Conservation (phyloP, 2,113 vertebrate genomes). For the Lycocorax pyrrhopterus region DNA sequence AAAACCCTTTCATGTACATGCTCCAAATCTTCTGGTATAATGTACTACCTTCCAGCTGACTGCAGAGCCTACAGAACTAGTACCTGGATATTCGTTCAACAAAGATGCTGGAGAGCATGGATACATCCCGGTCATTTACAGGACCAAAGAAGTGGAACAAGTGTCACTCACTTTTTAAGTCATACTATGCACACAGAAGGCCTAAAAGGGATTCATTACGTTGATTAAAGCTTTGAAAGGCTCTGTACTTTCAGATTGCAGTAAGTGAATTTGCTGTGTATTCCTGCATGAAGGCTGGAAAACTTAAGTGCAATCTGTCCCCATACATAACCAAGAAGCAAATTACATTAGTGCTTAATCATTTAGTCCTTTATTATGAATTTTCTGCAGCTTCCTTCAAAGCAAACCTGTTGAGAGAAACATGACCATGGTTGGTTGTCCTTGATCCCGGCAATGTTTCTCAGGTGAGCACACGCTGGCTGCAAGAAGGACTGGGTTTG, state of each 20-base stretch:
- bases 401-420: not conserved
- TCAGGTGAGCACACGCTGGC: not conserved
- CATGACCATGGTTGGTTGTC: not conserved
- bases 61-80: not conserved
- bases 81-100: not conserved
- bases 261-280: not conserved
- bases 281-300: not conserved
- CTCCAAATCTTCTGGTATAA: not conserved
- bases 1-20: not conserved
- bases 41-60: not conserved
- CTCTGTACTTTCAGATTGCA: not conserved
- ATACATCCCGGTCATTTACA: not conserved
- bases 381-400: not conserved
- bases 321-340: not conserved
- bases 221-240: not conserved
- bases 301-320: not conserved
- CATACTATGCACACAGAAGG: not conserved
- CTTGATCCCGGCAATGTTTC: not conserved
- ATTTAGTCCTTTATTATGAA: not conserved
- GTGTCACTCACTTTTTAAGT: rapidly evolving
- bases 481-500: not conserved
- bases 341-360: not conserved
- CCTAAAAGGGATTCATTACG: not conserved
- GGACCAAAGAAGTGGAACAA: not conserved
- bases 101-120: not conserved